A percentile compares a stretch with the other conserved stretches of the same genome.
Evolutionary conservation across 2,797 vertebrate species (phyloP).

Genomic region (Amblyraja radiata): DNA sequence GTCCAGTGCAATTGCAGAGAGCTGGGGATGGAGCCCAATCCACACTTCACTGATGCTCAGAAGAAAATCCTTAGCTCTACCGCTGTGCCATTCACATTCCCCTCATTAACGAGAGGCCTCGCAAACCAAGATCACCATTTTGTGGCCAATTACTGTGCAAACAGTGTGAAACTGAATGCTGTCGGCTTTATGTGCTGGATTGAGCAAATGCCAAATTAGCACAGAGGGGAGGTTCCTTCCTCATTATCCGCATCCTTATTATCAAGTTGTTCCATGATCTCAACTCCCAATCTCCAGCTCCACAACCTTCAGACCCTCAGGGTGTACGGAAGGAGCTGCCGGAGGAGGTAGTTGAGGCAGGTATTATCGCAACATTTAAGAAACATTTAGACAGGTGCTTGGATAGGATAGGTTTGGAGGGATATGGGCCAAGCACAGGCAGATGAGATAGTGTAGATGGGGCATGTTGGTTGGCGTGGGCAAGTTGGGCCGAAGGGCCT

Average conservation of each 20-base stretch:
- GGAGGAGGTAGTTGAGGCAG: too few relatives aligned
- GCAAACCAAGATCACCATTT: not conserved
- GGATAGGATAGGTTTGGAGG: too few relatives aligned
- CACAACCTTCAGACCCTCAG: not conserved
- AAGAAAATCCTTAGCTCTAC: not conserved
- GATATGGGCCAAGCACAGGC: too few relatives aligned
- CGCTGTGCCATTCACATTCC: not conserved
- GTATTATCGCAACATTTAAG: too few relatives aligned
- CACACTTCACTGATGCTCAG: not conserved
- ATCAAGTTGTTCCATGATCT: not conserved
- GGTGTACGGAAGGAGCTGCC: too few relatives aligned
- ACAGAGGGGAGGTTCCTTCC: not conserved
- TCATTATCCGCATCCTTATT: not conserved
- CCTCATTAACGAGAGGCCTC: not conserved
- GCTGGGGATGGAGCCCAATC: too few relatives aligned
- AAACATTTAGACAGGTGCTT: too few relatives aligned
- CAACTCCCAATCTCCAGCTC: not conserved
- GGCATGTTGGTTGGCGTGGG: too few relatives aligned
- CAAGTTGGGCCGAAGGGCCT: too few relatives aligned
- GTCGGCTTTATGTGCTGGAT: not conserved
- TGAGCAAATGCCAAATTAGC: not conserved
- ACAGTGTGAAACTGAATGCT: not conserved
- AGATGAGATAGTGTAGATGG: too few relatives aligned
- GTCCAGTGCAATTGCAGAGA: too few relatives aligned
- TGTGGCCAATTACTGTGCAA: not conserved